These are phyloP conservation scores for Corynorhinus townsendii DNA, from an alignment of 2,113 vertebrate genomes.

Conservation along the genomic window DNA sequence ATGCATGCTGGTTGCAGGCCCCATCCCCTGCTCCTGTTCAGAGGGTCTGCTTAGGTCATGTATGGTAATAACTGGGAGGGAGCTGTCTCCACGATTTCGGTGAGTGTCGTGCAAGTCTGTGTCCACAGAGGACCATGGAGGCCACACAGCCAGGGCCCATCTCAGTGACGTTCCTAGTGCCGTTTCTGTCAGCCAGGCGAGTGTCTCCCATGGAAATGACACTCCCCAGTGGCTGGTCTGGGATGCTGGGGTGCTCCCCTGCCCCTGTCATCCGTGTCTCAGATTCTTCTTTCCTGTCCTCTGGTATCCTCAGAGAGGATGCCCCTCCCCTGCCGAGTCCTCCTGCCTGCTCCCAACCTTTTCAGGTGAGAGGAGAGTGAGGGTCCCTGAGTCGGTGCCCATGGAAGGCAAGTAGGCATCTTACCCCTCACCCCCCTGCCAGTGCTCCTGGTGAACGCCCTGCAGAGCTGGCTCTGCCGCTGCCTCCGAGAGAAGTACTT, in stretches of 20 bases:
- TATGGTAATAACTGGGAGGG: not conserved
- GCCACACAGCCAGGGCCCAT: not conserved
- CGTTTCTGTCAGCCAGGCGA: no score
- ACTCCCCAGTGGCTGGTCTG: accelerated
- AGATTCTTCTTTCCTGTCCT: not conserved
- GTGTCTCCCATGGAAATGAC: not conserved
- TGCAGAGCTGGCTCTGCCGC: not conserved
- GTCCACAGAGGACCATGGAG: not conserved
- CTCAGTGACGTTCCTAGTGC: accelerated
- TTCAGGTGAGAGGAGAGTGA: not conserved
- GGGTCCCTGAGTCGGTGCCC: not conserved
- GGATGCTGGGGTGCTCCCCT: not conserved
- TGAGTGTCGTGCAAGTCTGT: not conserved
- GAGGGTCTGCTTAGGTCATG: no score
- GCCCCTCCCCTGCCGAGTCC: not conserved
- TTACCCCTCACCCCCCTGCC: not conserved
- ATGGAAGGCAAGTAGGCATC: not conserved
- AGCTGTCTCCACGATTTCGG: not conserved
- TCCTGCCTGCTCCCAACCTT: not conserved
- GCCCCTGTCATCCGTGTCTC: accelerated
- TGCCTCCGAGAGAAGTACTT: not conserved
- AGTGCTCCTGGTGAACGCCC: not conserved
- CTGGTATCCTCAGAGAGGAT: not conserved
- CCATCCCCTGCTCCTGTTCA: not conserved
- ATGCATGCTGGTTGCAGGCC: not conserved